Percentiles rank a stretch among this genome's conserved stretches.
Conservation (phyloP, 2,888 invertebrate genomes). For the Drosophila gaucha region DNA sequence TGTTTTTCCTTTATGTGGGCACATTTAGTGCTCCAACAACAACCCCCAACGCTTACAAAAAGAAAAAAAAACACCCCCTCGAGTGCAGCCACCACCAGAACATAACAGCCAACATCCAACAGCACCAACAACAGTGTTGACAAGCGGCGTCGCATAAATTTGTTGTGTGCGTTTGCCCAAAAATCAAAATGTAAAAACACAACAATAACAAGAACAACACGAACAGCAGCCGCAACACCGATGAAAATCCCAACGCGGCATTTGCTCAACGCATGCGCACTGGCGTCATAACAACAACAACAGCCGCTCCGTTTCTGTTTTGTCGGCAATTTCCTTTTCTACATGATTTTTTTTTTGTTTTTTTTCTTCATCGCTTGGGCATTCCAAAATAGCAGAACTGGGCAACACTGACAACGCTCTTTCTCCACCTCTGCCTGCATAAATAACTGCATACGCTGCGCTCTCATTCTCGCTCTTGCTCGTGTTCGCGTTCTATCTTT, state of each 20-base stretch:
- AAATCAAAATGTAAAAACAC: slow-evolving; percentile 65
- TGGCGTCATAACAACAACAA: slow-evolving; percentile 56
- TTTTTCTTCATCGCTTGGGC: slow-evolving; percentile 53
- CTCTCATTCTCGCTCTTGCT: slow-evolving; percentile 25
- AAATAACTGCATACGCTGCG: slow-evolving; percentile 72
- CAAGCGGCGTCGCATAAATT: slow-evolving; percentile 60
- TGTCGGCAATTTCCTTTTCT: slow-evolving; percentile 71
- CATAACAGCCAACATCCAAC: slow-evolving; percentile 28
- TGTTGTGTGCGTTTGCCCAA: slow-evolving; percentile 56
- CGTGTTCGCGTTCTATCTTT: slow-evolving; percentile 16
- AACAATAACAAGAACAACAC: slow-evolving; percentile 41
- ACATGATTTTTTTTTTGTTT: slow-evolving; percentile 52
- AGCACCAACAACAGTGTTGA: slow-evolving; percentile 36
- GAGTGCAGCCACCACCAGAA: slow-evolving; percentile 42
- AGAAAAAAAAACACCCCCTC: slow-evolving; percentile 61
- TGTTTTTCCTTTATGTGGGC: slow-evolving; percentile 21
- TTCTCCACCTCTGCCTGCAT: slow-evolving; percentile 35
- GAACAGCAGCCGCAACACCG: slow-evolving; percentile 33
- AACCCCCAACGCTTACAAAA: slow-evolving; percentile 53
- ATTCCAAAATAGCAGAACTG: slow-evolving; percentile 51
- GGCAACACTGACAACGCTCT: slow-evolving; percentile 22
- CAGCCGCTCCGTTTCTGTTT: slow-evolving; percentile 48
- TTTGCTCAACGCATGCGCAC: slow-evolving; percentile 67
- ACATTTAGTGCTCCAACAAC: slow-evolving; percentile 47
- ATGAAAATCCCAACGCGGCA: slow-evolving; percentile 57